Evolutionary conservation across 2,797 vertebrate species (phyloP), one percentile per base, ranked within the genome.

Genomic region (Hyperoplus immaculatus): DNA sequence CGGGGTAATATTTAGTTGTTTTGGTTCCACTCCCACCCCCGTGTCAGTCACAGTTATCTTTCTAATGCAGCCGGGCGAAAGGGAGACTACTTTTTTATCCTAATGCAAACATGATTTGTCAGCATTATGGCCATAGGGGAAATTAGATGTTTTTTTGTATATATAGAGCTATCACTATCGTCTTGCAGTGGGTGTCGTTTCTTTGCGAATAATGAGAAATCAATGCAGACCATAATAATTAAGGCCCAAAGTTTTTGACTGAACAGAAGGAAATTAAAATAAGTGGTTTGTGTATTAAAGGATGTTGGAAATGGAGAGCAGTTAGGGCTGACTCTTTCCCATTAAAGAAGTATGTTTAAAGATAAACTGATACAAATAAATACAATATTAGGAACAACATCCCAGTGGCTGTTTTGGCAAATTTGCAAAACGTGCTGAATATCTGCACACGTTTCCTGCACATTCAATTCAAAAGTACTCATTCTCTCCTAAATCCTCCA

Each of bases 31-130:
- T 73, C 77, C 39, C 46, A 54, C 70, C 74, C 76, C 68, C 4
- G 1, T 55, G 86, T 88, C 89, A 82, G 49, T 89, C 86, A 83
- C 81, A 72, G 56, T 87, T 89, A 87, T 92, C 88, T 86, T 64
- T 69, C 46, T 11, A 75, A 75, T 21, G 82, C 89, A 91, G 89
- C 75, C 76, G 11, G 69, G 78, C 39, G 72, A 81, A 29, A 70
- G 66, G 0, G 16, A 50, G 66, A 46, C 54, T 58, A n/a, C 78
- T 59, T 73, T 18, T 65, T 81, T 36, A 78, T 84, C 83, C 72
- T 70, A 82, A 21, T 65, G 45, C 56, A 85, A 77, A 75, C 78
- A 71, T 68, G 75, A 86, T 73, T 67, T 73, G 77, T 86, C 83
- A 82, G 68, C 55, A 53, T 77, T 47, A 13, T 41, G 54, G 63